Conservation (phyloP, 1,140 invertebrate species). For the Oreohelix idahoensis region DNA sequence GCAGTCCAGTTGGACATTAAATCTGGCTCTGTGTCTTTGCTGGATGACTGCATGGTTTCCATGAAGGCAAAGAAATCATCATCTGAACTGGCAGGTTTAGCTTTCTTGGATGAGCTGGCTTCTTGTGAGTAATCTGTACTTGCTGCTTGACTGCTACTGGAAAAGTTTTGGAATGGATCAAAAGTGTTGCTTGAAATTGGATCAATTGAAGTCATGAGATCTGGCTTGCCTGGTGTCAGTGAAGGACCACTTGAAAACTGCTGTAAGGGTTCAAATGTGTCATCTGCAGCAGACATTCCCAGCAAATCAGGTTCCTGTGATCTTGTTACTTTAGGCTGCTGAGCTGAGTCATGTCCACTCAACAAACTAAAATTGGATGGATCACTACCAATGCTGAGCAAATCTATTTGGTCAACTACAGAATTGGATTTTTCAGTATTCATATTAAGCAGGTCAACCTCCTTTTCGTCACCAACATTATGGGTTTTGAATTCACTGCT, state of each 20-base stretch:
- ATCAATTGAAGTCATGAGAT: conserved; percentile 26
- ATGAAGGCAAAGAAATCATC: conserved; percentile 62
- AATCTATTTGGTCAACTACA: conserved; percentile 44
- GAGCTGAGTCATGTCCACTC: conserved; percentile 57
- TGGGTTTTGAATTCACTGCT: conserved; percentile 33
- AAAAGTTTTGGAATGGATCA: conserved; percentile 61
- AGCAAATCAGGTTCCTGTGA: conserved; percentile 31
- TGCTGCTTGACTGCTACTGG: conserved; percentile 20
- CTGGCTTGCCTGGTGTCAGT: conserved; percentile 5
- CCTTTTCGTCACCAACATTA: neutral
- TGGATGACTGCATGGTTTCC: conserved; percentile 39
- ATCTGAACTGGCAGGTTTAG: conserved; percentile 22
- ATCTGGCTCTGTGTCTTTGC: conserved; percentile 47
- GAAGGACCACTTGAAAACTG: conserved; percentile 11
- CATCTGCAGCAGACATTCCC: conserved; percentile 15
- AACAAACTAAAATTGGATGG: conserved; percentile 79
- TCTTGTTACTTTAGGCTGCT: conserved; percentile 19
- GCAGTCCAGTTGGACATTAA: conserved; percentile 69
- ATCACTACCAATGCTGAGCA: conserved; percentile 54
- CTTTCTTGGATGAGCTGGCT: neutral
- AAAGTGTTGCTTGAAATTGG: conserved; percentile 46
- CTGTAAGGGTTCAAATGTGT: conserved; percentile 58
- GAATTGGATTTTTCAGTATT: neutral
- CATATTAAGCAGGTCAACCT: conserved; percentile 25
- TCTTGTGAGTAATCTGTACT: conserved; percentile 2